Conservation (phyloP, 2,113 vertebrate genomes). For the human (Homo sapiens) region GRCh38 chr3:60086001-60086500, state of each 20-base stretch:
- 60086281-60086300: neutral
- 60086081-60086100: neutral
- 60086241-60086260: neutral
- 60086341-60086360: neutral
- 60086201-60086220: neutral
- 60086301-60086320: neutral
- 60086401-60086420: too few relatives aligned
- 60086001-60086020: neutral
- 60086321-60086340: neutral
- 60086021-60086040: neutral
- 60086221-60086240: neutral
- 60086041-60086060: neutral
- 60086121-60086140: neutral
- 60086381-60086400: too few relatives aligned
- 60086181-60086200: neutral
- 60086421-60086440: too few relatives aligned
- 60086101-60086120: neutral
- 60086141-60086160: neutral
- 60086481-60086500: too few relatives aligned
- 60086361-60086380: too few relatives aligned
- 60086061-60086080: neutral
- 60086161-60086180: neutral
- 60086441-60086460: too few relatives aligned
- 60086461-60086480: too few relatives aligned
- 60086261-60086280: neutral